phyloP scores from a whole-genome alignment of 2,888 invertebrate genomes.

The Entomobrya proxima region DNA sequence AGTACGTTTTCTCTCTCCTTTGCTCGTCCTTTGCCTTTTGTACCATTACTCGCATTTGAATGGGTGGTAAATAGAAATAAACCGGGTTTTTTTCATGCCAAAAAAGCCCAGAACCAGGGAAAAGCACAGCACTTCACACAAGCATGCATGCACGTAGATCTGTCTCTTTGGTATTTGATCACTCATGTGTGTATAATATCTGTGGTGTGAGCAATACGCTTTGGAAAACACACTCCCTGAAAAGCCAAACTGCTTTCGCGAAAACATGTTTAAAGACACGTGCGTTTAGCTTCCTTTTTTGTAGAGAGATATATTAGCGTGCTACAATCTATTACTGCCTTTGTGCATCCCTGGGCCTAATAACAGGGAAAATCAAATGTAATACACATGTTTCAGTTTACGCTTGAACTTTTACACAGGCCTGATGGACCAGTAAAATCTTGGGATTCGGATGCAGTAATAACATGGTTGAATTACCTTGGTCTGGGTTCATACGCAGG shows the following conservation, averaged over 20 bases:
- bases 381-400: slow-evolving; percentile 53
- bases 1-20: slow-evolving; percentile 48
- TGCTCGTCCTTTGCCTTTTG: slow-evolving; percentile 4
- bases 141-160: slow-evolving; percentile 27
- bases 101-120: background rate
- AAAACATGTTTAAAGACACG: slow-evolving; percentile 9
- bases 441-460: slow-evolving; percentile 88
- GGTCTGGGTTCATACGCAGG: slow-evolving; percentile 88
- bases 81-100: background rate
- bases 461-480: slow-evolving; percentile 88
- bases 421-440: slow-evolving; percentile 86
- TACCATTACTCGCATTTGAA: slow-evolving; percentile 29
- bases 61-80: slow-evolving; percentile 27
- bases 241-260: background rate
- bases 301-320: background rate
- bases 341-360: background rate
- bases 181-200: slow-evolving; percentile 54
- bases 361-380: slow-evolving; percentile 25
- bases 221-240: background rate
- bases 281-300: background rate
- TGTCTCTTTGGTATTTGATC: slow-evolving; percentile 45
- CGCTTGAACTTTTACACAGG: slow-evolving; percentile 77
- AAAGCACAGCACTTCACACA: slow-evolving; percentile 37
- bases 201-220: slow-evolving; percentile 28
- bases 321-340: background rate